phyloP scores from a whole-genome alignment of 2,888 invertebrate genomes.

The Catocala nupta region DNA sequence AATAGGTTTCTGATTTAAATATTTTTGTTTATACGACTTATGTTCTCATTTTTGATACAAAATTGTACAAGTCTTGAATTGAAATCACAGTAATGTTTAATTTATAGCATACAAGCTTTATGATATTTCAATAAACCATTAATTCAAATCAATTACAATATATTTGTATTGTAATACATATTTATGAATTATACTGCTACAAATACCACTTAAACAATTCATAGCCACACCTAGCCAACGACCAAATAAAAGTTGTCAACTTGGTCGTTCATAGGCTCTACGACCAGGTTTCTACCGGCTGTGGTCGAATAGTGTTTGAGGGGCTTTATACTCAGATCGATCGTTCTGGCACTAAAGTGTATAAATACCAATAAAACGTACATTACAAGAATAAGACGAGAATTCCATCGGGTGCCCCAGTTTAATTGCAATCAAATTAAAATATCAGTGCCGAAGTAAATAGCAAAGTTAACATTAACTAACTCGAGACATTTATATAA shows the following conservation, averaged over 20 bases:
- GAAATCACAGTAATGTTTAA: no score
- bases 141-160: background rate
- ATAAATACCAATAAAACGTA: background rate
- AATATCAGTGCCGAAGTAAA: conserved; percentile 1
- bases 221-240: background rate
- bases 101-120: background rate
- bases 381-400: conserved; percentile 9
- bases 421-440: conserved; percentile 15
- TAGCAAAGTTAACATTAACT: background rate
- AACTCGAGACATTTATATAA: background rate
- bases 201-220: background rate
- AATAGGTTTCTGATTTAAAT: no score
- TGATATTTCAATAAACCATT: background rate
- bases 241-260: background rate
- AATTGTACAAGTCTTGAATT: no score
- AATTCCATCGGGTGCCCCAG: conserved; percentile 8
- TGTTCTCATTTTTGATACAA: no score
- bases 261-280: background rate
- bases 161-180: background rate
- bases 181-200: background rate
- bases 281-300: background rate
- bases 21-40: no score
- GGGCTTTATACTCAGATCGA: conserved; percentile 1
- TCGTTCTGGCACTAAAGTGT: background rate
- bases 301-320: background rate